Conservation (phyloP, 2,888 invertebrate species). For the Antheraea yamamai region DNA sequence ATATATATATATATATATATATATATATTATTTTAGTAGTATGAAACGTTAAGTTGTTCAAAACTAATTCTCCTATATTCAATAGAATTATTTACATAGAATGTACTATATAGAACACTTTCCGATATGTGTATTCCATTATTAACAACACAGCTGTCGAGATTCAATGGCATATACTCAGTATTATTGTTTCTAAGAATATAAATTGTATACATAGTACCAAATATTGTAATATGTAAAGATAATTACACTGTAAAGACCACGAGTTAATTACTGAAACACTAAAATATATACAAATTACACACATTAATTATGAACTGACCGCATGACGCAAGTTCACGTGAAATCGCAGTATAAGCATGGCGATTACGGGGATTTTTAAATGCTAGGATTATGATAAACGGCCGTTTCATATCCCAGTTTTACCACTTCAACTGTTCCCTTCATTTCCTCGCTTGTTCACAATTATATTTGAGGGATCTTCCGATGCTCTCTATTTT, state of each 20-base stretch:
- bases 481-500: neutral
- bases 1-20: too few species aligned
- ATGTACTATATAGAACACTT: too few species aligned
- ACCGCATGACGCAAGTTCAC: neutral
- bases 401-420: neutral
- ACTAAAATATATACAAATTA: neutral
- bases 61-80: too few species aligned
- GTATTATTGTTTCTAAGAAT: neutral
- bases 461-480: neutral
- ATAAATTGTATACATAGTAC: neutral
- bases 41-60: too few species aligned
- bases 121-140: too few species aligned
- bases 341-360: neutral
- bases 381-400: slow-evolving; percentile 2
- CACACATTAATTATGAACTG: too few species aligned
- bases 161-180: too few species aligned
- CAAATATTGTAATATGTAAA: neutral
- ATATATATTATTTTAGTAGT: too few species aligned
- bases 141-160: too few species aligned
- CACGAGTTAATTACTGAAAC: neutral
- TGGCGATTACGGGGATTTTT: neutral
- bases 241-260: neutral
- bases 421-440: neutral
- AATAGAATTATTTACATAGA: too few species aligned
- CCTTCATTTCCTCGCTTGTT: neutral